A percentile compares a stretch with the other conserved stretches of the same genome.
phyloP scores from a whole-genome alignment of 2,113 vertebrate genomes.

The Melospiza georgiana region DNA sequence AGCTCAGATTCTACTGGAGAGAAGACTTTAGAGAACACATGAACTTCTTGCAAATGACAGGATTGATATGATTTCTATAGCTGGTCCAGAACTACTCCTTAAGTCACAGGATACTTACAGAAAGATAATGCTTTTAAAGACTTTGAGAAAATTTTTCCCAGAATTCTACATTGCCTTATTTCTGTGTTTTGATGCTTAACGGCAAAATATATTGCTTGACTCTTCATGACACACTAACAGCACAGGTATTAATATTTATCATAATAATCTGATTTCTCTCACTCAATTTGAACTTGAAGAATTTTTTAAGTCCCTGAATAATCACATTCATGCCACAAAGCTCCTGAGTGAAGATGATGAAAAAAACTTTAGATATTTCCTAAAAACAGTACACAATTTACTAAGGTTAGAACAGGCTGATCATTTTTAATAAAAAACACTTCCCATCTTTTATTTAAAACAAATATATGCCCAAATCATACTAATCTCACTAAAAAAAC shows the following conservation, averaged over 20 bases:
- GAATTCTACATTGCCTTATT: background rate
- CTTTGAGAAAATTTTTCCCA: background rate
- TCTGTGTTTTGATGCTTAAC: background rate
- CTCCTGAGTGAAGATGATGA: background rate
- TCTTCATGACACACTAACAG: background rate
- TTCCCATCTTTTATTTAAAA: background rate
- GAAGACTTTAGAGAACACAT: background rate
- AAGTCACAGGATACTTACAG: background rate
- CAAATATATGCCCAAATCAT: background rate
- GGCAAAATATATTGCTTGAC: background rate
- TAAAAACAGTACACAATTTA: background rate
- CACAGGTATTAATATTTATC: background rate
- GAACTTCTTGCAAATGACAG: accelerated
- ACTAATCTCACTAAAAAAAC: background rate
- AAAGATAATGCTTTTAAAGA: background rate
- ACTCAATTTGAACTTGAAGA: background rate
- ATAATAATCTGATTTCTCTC: background rate
- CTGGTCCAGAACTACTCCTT: background rate
- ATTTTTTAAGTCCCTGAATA: background rate
- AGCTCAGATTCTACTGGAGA: background rate
- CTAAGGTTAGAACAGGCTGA: background rate
- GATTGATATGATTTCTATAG: background rate
- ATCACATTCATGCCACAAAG: background rate
- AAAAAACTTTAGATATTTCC: background rate
- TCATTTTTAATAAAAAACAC: background rate